These are phyloP conservation scores for Ormia ochracea DNA, from an alignment of 2,888 invertebrate genomes.

Conservation along the genomic window DNA sequence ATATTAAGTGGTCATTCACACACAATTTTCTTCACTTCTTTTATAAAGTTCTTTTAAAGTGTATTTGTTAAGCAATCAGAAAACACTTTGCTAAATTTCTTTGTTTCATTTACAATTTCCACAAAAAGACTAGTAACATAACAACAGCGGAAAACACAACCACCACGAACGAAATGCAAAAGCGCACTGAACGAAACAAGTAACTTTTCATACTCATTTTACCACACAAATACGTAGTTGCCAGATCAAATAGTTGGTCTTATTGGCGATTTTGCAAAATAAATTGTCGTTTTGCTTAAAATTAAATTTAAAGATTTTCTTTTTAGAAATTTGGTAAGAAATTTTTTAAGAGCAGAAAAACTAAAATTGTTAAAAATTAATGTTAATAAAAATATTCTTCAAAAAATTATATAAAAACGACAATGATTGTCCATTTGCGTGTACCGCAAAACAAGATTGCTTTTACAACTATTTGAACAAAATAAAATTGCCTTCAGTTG, in stretches of 20 bases:
- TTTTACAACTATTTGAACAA: too few relatives aligned
- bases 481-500: too few relatives aligned
- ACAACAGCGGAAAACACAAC: constrained; percentile 34
- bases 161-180: constrained; percentile 53
- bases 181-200: constrained; percentile 52
- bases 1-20: constrained; percentile 34
- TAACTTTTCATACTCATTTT: constrained; percentile 23
- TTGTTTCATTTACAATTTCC: constrained; percentile 29
- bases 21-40: constrained; percentile 28
- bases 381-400: too few relatives aligned
- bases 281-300: too few relatives aligned
- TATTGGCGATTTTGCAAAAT: background rate
- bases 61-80: constrained; percentile 27
- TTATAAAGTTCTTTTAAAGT: constrained; percentile 26
- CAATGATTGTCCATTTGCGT: too few relatives aligned
- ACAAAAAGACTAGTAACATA: constrained; percentile 23
- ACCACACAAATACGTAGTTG: background rate
- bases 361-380: too few relatives aligned
- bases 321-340: too few relatives aligned
- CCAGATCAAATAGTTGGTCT: background rate
- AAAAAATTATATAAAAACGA: too few relatives aligned
- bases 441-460: too few relatives aligned
- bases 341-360: too few relatives aligned
- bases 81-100: constrained; percentile 28
- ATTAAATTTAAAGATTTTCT: too few relatives aligned